Percentiles rank a stretch among this genome's conserved stretches.
These are phyloP conservation scores for Phrynosoma platyrhinos DNA, from an alignment of 2,113 vertebrate species.

Conservation along the genomic window DNA sequence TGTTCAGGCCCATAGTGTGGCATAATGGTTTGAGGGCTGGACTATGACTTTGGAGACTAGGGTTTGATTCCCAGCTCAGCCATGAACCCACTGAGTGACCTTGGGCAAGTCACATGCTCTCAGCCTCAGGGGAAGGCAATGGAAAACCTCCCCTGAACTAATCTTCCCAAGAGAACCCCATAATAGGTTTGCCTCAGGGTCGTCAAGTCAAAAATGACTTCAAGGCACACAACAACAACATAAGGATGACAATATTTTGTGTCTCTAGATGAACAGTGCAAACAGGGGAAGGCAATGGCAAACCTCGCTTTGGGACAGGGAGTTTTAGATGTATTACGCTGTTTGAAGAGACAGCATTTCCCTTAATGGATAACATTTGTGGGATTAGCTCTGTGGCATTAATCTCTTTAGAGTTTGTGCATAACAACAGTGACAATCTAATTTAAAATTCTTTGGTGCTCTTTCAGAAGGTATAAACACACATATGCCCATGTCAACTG, in stretches of 20 bases:
- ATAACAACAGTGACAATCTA: not conserved
- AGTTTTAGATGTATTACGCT: not conserved
- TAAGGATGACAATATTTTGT: not conserved
- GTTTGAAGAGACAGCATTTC: not conserved
- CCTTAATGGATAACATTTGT: not conserved
- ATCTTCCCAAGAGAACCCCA: no score
- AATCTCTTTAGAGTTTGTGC: constrained; percentile 19
- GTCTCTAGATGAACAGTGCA: not conserved
- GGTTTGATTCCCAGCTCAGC: no score
- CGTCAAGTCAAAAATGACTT: no score
- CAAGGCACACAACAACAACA: no score
- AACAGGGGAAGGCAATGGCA: not conserved
- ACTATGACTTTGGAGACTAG: no score
- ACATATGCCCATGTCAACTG: not conserved
- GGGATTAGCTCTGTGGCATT: not conserved
- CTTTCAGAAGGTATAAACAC: constrained; percentile 6
- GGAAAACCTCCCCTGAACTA: no score
- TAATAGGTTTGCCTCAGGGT: no score
- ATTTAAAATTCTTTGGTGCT: not conserved
- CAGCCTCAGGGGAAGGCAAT: no score
- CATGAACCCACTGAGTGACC: no score
- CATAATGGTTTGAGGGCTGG: no score
- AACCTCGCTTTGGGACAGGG: not conserved
- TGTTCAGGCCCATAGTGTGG: no score
- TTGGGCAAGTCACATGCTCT: no score